Evolutionary conservation across 2,888 invertebrate genomes (phyloP).

Genomic region (Trypoxylon attenuatum): DNA sequence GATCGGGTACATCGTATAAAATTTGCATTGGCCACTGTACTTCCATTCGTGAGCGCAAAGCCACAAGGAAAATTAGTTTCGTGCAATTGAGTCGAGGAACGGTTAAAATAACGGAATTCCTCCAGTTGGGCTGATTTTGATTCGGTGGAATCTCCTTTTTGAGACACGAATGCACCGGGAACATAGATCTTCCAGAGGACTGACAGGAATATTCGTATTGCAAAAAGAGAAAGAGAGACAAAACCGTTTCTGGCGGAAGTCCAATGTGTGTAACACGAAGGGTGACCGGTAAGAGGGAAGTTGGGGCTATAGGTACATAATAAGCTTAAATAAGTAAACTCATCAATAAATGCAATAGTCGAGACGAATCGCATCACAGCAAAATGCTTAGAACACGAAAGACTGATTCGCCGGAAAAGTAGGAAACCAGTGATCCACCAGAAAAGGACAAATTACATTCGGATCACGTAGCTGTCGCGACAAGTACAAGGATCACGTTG

Average conservation of each 20-base stretch:
- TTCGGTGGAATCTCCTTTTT: background rate
- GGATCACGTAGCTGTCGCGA: conserved; percentile 12
- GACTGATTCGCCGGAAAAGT: conserved; percentile 17
- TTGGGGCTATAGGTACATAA: background rate
- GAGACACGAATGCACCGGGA: background rate
- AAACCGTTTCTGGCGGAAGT: background rate
- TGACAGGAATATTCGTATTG: background rate
- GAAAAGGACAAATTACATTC: conserved; percentile 31
- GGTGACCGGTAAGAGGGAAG: background rate
- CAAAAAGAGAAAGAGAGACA: background rate
- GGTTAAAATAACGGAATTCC: background rate
- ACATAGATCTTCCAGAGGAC: background rate
- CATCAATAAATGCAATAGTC: conserved; percentile 1
- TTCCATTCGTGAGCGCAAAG: no score
- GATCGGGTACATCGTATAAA: no score
- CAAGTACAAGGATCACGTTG: conserved; percentile 30
- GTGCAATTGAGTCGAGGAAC: background rate
- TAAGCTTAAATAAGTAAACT: background rate
- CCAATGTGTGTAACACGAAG: background rate
- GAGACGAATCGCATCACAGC: conserved; percentile 21
- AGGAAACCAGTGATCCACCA: conserved; percentile 20
- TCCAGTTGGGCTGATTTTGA: background rate
- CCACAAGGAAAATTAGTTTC: background rate
- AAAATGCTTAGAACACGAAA: background rate
- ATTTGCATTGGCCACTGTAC: no score